phyloP scores from a whole-genome alignment of 2,797 vertebrate genomes.

The Malurus splendens region DNA sequence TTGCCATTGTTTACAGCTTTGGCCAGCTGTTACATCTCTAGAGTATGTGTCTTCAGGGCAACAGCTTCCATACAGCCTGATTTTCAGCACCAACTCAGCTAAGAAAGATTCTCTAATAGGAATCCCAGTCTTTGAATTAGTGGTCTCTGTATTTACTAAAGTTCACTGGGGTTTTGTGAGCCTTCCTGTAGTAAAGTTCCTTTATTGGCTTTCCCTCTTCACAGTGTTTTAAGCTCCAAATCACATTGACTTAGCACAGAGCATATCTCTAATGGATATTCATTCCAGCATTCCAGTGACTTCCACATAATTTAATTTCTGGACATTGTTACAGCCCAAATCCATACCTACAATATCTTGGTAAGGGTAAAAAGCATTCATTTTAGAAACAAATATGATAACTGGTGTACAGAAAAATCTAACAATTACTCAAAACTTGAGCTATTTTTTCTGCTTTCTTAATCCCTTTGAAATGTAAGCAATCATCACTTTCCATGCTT shows the following conservation, averaged over 20 bases:
- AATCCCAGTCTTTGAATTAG: slow-evolving; percentile 66
- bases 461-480: not conserved
- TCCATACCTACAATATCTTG: not conserved
- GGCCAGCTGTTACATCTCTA: slow-evolving; percentile 58
- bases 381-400: not conserved
- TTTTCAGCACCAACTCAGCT: slow-evolving; percentile 63
- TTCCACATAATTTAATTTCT: not conserved
- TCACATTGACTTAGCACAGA: not conserved
- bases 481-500: not conserved
- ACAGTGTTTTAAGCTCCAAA: slow-evolving; percentile 14
- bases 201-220: slow-evolving; percentile 24
- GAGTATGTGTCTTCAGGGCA: slow-evolving; percentile 62
- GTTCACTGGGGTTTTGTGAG: not conserved
- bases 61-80: slow-evolving; percentile 54
- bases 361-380: not conserved
- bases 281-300: not conserved
- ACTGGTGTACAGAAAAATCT: not conserved
- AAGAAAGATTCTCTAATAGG: slow-evolving; percentile 62
- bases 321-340: not conserved
- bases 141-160: slow-evolving; percentile 52
- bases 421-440: not conserved
- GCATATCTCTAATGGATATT: not conserved
- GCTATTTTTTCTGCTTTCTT: not conserved
- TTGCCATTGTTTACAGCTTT: slow-evolving; percentile 59
- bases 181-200: slow-evolving; percentile 28